Percentiles rank a stretch among this genome's conserved stretches.
Conservation (phyloP, 2,797 vertebrate species). For the Catamblyrhynchus diadema region DNA sequence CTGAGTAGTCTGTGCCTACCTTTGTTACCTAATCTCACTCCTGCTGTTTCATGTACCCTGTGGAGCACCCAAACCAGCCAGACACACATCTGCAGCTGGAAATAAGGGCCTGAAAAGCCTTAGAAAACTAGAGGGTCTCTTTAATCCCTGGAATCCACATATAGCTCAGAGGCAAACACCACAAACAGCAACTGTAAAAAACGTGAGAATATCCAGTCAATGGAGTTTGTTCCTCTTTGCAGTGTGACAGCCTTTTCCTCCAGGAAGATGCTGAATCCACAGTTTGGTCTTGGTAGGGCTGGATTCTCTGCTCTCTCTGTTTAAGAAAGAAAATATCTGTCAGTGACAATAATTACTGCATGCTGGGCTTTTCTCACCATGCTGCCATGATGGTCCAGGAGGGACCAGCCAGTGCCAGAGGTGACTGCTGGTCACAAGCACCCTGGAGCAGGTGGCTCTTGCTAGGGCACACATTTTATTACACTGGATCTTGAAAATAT, state of each 20-base stretch:
- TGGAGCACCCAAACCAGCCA: neutral
- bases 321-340: neutral
- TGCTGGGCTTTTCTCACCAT: neutral
- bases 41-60: neutral
- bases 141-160: neutral
- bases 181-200: neutral
- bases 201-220: fast-evolving
- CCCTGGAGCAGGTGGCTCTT: neutral
- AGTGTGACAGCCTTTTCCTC: neutral
- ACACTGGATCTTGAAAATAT: neutral
- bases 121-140: neutral
- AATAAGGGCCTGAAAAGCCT: neutral
- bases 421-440: neutral
- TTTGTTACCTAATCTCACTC: constrained; percentile 43
- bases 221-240: neutral
- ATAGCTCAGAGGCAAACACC: neutral
- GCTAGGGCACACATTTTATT: neutral
- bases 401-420: neutral
- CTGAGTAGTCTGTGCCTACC: constrained; percentile 19
- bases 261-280: neutral
- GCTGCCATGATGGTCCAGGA: fast-evolving
- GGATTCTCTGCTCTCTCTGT: neutral
- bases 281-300: neutral
- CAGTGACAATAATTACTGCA: neutral
- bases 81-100: neutral